Conservation (phyloP, 2,113 vertebrate species). For the Pogonocichla stellata region DNA sequence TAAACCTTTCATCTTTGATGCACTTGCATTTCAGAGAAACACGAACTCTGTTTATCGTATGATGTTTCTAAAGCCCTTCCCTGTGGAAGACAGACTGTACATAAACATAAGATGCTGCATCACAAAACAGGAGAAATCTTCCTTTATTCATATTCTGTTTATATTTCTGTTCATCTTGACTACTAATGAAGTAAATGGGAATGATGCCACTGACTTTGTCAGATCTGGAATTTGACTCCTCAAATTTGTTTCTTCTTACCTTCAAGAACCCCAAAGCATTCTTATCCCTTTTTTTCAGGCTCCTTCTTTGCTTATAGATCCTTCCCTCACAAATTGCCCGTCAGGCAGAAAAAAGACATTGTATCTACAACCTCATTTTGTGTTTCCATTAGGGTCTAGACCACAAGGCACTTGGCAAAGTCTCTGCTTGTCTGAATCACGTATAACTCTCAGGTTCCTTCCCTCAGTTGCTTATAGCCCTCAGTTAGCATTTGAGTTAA, state of each 20-base stretch:
- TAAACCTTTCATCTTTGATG: not conserved
- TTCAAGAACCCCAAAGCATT: not conserved
- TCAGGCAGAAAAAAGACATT: not conserved
- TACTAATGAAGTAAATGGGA: not conserved
- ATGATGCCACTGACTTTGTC: not conserved
- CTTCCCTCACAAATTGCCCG: not conserved
- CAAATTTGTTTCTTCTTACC: not conserved
- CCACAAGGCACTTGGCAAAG: not conserved
- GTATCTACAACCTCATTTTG: not conserved
- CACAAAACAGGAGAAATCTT: not conserved
- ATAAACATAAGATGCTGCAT: not conserved
- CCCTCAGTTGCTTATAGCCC: not conserved
- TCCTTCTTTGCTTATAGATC: not conserved
- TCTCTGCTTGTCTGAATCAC: rapidly evolving
- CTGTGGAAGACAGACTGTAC: not conserved
- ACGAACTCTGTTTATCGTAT: not conserved
- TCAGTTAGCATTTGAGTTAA: not conserved
- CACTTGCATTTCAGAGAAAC: not conserved
- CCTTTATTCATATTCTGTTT: not conserved
- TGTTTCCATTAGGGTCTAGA: not conserved
- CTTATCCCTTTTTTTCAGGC: not conserved
- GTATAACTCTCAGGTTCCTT: not conserved
- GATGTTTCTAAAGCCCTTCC: not conserved
- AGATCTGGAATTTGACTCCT: not conserved
- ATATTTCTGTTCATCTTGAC: not conserved